A percentile compares a stretch with the other conserved stretches of the same genome.
These are phyloP conservation scores for Trichonephila clavipes DNA, from an alignment of 1,140 invertebrate species.

Conservation along the genomic window DNA sequence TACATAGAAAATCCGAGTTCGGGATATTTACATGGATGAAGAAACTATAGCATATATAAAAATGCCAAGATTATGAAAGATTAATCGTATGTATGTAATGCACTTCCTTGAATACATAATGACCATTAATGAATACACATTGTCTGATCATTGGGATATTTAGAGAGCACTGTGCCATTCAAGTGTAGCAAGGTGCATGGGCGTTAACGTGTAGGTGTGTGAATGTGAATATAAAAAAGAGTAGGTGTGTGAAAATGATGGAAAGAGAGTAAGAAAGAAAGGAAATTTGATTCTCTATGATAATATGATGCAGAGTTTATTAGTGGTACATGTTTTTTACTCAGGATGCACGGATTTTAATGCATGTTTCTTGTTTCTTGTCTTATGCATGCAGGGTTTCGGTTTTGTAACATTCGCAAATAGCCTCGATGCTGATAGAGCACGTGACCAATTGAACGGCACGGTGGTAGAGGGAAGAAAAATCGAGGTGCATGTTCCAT, in stretches of 20 bases:
- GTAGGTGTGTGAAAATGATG: background rate
- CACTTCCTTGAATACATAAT: too few species aligned
- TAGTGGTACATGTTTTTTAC: constrained; percentile 52
- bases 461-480: constrained; percentile 99
- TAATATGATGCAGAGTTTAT: constrained; percentile 13
- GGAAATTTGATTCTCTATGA: constrained; percentile 5
- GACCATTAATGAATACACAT: too few species aligned
- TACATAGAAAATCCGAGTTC: too few species aligned
- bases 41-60: too few species aligned
- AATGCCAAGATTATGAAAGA: too few species aligned
- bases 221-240: constrained; percentile 20
- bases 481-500: constrained; percentile 92
- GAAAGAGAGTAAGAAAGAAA: background rate
- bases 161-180: constrained; percentile 39
- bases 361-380: constrained; percentile 83
- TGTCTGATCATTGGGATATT: constrained; percentile 15
- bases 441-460: constrained; percentile 99
- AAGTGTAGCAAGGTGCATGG: constrained; percentile 7
- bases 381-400: constrained; percentile 89
- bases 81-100: too few species aligned
- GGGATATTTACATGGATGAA: too few species aligned
- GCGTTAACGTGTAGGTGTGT: constrained; percentile 45
- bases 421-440: constrained; percentile 99
- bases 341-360: constrained; percentile 74
- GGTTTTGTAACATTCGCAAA: constrained; percentile 99